Conservation (phyloP, 2,797 vertebrate species). For the Pseudochirops cupreus region DNA sequence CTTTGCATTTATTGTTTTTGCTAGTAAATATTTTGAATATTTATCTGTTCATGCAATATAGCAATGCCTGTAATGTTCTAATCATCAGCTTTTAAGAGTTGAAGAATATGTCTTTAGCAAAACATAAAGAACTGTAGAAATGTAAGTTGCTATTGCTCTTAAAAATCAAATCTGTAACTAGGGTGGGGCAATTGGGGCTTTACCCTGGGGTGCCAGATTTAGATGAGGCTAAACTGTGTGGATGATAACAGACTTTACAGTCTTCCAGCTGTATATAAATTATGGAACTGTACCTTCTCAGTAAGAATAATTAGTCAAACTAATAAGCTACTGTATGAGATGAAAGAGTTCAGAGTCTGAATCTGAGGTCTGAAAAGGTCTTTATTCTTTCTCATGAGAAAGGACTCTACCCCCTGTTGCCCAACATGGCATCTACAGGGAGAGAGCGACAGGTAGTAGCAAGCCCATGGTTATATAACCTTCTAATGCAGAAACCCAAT, state of each 20-base stretch:
- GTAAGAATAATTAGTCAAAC: background rate
- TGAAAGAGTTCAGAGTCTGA: too few relatives aligned
- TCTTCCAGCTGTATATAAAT: background rate
- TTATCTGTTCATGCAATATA: background rate
- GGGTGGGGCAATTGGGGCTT: background rate
- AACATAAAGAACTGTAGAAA: background rate
- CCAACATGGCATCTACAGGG: too few relatives aligned
- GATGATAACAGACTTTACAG: background rate
- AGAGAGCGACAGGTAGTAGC: too few relatives aligned
- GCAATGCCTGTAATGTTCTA: background rate
- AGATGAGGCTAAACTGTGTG: background rate
- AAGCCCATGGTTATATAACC: too few relatives aligned
- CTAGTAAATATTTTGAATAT: constrained; percentile 23
- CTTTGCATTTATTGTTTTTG: constrained; percentile 41
- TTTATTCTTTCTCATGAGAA: too few relatives aligned
- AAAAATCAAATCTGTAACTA: background rate
- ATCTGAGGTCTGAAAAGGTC: too few relatives aligned
- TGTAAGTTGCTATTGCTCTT: background rate
- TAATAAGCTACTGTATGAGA: background rate
- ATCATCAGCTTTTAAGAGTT: background rate
- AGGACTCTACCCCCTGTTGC: too few relatives aligned
- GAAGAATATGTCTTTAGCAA: background rate
- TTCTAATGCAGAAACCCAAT: too few relatives aligned
- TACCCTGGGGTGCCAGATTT: background rate
- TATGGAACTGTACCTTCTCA: background rate